A percentile compares a stretch with the other conserved stretches of the same genome.
Evolutionary conservation across 2,113 vertebrate genomes (phyloP).

Genomic region (Tauraco erythrolophus): DNA sequence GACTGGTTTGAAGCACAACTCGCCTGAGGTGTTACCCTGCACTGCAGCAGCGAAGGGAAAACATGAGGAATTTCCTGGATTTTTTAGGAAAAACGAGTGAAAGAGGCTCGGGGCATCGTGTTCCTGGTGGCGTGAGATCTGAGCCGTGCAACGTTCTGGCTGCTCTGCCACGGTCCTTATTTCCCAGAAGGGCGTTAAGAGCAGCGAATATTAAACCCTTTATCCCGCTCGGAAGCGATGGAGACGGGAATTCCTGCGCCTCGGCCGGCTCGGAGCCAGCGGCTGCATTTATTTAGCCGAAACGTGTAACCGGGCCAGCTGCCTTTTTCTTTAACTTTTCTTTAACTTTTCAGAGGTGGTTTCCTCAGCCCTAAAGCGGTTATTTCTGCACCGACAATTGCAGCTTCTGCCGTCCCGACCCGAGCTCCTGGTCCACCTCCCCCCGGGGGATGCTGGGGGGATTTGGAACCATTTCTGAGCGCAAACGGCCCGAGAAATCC

Average conservation of each 20-base stretch:
- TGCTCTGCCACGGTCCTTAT: not conserved
- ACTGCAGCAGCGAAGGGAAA: not conserved
- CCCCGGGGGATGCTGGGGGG: not conserved
- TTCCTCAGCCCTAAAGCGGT: not conserved
- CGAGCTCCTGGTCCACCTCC: not conserved
- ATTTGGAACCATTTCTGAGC: not conserved
- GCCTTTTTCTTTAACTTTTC: not conserved
- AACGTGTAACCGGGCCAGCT: fast-evolving
- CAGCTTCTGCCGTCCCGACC: not conserved
- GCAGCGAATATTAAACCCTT: not conserved
- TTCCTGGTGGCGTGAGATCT: fast-evolving
- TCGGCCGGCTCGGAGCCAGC: fast-evolving
- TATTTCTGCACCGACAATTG: not conserved
- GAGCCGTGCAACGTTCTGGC: fast-evolving
- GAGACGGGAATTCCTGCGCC: not conserved
- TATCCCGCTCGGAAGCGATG: not conserved
- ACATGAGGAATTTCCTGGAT: not conserved
- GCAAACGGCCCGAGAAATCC: not conserved
- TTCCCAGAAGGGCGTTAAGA: not conserved
- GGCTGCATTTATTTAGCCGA: not conserved
- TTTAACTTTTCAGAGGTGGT: fast-evolving
- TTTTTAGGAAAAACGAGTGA: not conserved
- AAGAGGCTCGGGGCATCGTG: not conserved
- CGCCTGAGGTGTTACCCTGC: not conserved
- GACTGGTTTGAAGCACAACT: not conserved